Evolutionary conservation across 2,113 vertebrate genomes (phyloP).

Genomic region (Nycticryphes semicollaris): DNA sequence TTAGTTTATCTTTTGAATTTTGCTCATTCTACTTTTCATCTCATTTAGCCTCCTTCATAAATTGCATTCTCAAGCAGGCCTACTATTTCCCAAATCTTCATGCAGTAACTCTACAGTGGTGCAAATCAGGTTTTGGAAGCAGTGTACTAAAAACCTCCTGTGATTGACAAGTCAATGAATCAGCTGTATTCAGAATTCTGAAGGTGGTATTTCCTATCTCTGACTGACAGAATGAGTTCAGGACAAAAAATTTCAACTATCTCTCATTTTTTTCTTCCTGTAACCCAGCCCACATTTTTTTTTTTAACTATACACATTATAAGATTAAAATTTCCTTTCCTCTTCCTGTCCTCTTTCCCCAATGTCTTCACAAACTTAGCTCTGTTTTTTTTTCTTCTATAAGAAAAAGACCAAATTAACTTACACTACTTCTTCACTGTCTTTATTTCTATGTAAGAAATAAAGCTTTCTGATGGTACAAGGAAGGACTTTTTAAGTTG

Average conservation of each 20-base stretch:
- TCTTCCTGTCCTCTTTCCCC: background rate
- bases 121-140: background rate
- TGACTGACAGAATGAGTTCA: slow-evolving; percentile 26
- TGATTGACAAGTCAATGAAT: background rate
- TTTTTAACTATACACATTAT: background rate
- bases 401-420: background rate
- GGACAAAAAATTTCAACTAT: background rate
- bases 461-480: background rate
- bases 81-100: background rate
- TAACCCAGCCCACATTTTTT: background rate
- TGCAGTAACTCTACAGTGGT: background rate
- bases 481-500: background rate
- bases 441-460: background rate
- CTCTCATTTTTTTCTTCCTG: background rate
- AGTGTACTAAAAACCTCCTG: background rate
- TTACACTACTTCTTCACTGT: background rate
- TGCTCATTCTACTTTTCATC: background rate
- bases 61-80: background rate
- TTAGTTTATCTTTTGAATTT: background rate
- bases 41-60: background rate
- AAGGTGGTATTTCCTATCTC: background rate
- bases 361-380: background rate
- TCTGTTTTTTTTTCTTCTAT: background rate
- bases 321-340: background rate
- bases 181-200: background rate